phyloP scores from a whole-genome alignment of 2,888 invertebrate genomes.

The Drosophila nigritarsus region DNA sequence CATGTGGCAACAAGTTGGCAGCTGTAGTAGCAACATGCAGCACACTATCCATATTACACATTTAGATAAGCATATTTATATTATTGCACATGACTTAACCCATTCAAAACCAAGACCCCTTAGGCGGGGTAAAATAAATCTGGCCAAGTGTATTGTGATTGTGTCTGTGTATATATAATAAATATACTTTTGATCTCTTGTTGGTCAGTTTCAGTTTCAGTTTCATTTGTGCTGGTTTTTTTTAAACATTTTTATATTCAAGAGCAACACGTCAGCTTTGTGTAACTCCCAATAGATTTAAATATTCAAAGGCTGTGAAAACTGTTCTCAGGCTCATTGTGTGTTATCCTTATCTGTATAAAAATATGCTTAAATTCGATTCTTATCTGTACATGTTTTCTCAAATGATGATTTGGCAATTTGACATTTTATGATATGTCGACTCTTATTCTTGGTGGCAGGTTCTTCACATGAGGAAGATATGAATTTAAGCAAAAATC shows the following conservation, averaged over 20 bases:
- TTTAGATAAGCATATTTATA: constrained; percentile 2
- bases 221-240: background rate
- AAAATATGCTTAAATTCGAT: background rate
- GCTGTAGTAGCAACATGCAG: background rate
- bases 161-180: background rate
- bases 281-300: background rate
- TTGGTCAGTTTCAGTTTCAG: background rate
- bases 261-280: background rate
- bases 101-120: background rate
- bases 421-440: background rate
- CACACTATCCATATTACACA: background rate
- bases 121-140: background rate
- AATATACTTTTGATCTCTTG: background rate
- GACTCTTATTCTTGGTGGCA: background rate
- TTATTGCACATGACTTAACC: background rate
- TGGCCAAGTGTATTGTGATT: background rate
- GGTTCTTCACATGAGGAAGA: background rate
- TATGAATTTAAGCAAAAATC: background rate
- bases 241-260: background rate
- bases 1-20: constrained; percentile 14
- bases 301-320: background rate
- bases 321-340: background rate
- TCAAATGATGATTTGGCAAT: background rate
- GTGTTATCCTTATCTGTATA: background rate
- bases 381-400: background rate